phyloP scores from a whole-genome alignment of 2,888 invertebrate genomes.

The Julus scandinavius region DNA sequence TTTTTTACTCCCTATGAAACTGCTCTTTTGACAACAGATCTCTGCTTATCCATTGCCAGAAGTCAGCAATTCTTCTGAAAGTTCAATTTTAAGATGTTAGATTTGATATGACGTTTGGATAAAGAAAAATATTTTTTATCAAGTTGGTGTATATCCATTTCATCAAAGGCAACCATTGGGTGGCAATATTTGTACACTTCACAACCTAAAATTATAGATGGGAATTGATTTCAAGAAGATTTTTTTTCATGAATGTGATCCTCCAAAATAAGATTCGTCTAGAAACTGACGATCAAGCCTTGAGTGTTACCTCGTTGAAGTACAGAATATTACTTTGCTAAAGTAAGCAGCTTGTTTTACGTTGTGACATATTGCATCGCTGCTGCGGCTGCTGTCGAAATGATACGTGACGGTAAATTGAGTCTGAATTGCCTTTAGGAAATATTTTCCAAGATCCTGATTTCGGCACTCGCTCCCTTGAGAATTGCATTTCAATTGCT shows the following conservation, averaged over 20 bases:
- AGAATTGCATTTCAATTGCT: slow-evolving; percentile 24
- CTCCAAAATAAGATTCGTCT: not conserved
- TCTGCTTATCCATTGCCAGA: no score
- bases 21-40: no score
- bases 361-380: not conserved
- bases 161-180: no score
- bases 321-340: not conserved
- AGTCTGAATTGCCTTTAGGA: slow-evolving; percentile 34
- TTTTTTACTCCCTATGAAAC: no score
- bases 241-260: not conserved
- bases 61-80: no score
- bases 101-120: no score
- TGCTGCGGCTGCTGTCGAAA: not conserved
- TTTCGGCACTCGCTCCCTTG: slow-evolving; percentile 8
- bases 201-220: not conserved
- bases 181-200: not conserved
- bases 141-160: no score
- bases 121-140: no score
- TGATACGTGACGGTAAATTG: slow-evolving; percentile 36
- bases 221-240: not conserved
- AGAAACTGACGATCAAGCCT: not conserved
- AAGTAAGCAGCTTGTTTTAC: not conserved
- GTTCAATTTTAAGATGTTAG: no score
- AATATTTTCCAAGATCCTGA: slow-evolving; percentile 24
- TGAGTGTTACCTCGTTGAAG: not conserved